Evolutionary conservation across 2,113 vertebrate genomes (phyloP).

Genomic region (Channa maculata): DNA sequence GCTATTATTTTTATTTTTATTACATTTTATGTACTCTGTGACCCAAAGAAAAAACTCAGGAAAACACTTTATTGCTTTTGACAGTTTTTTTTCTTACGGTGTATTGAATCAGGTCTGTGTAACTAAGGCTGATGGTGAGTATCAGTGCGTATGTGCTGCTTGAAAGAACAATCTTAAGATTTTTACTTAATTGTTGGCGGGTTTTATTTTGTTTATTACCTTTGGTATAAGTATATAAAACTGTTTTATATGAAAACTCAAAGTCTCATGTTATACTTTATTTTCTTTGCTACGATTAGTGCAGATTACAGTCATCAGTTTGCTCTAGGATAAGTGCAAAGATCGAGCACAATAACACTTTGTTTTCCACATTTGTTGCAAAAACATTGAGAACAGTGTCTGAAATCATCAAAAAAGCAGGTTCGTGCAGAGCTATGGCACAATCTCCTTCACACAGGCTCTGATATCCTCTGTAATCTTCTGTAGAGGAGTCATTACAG

Average conservation of each 20-base stretch:
- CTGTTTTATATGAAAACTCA: not conserved
- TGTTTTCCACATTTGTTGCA: constrained; percentile 3
- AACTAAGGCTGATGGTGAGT: not conserved
- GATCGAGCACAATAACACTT: not conserved
- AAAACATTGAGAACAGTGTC: not conserved
- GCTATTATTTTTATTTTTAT: not conserved
- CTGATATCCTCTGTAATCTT: constrained; percentile 84
- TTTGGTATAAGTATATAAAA: constrained; percentile 30
- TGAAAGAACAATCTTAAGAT: constrained; percentile 6
- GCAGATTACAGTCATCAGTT: not conserved
- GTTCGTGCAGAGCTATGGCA: constrained; percentile 28
- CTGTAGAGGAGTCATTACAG: constrained; percentile 84
- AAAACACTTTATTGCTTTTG: constrained; percentile 9
- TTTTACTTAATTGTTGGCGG: not conserved
- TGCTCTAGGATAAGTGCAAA: not conserved
- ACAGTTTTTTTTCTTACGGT: not conserved
- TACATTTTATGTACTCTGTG: constrained; percentile 4
- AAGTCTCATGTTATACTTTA: not conserved
- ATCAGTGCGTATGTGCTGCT: not conserved
- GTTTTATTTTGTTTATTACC: constrained; percentile 40
- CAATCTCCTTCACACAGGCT: constrained; percentile 57
- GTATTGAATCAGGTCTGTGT: constrained; percentile 11
- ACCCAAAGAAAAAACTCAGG: constrained; percentile 66
- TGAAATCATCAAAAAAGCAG: not conserved
- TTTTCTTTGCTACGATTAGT: not conserved